Conservation (phyloP, 2,797 vertebrate genomes). For the Arrhamphus sclerolepis region DNA sequence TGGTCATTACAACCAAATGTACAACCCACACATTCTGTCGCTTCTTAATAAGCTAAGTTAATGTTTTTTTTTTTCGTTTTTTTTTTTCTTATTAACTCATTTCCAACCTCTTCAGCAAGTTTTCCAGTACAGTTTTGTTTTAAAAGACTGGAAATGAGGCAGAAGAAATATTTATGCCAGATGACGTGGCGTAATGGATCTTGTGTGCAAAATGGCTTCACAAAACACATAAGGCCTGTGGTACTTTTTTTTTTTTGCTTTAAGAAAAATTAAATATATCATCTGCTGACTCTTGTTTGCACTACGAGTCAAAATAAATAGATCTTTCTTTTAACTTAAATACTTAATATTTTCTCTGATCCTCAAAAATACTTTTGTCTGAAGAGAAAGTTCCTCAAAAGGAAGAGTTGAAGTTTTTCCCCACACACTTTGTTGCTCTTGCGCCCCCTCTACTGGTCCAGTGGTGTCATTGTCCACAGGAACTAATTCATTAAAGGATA, state of each 20-base stretch:
- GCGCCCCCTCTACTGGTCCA: constrained; percentile 63
- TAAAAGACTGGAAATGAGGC: constrained; percentile 51
- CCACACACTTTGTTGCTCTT: constrained; percentile 56
- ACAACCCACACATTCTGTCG: constrained; percentile 60
- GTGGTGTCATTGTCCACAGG: constrained; percentile 59
- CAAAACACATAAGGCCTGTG: constrained; percentile 87
- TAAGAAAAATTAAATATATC: constrained; percentile 77
- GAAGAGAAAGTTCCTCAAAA: constrained; percentile 71
- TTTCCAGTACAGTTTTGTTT: constrained; percentile 39
- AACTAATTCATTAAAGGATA: constrained; percentile 30
- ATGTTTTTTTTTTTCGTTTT: constrained; percentile 43
- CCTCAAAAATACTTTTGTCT: constrained; percentile 76
- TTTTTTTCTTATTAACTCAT: constrained; percentile 68
- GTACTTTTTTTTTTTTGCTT: constrained; percentile 76
- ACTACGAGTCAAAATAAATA: constrained; percentile 82
- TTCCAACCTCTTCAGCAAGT: constrained; percentile 54
- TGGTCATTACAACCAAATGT: constrained; percentile 57
- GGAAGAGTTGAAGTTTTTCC: constrained; percentile 50
- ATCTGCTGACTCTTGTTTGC: constrained; percentile 70
- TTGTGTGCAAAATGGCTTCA: constrained; percentile 90
- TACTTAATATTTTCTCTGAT: constrained; percentile 80
- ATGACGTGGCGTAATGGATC: constrained; percentile 59
- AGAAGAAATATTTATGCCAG: constrained; percentile 35
- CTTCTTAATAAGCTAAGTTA: constrained; percentile 47
- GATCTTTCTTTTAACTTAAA: constrained; percentile 80